Evolutionary conservation across 2,797 vertebrate species (phyloP), one percentile per base, ranked within the genome.

Genomic region (Nyctalus aviator): DNA sequence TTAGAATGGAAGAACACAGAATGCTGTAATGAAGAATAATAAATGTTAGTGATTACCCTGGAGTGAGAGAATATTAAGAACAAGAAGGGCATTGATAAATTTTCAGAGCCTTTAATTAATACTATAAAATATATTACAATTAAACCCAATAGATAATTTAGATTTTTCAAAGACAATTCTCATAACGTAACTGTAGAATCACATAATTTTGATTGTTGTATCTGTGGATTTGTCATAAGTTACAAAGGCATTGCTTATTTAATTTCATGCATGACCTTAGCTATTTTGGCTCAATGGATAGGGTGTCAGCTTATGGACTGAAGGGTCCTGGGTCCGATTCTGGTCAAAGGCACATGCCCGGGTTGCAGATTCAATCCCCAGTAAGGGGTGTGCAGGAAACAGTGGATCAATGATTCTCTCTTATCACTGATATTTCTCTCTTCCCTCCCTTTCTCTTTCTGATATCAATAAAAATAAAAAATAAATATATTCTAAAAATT

Each of bases 81-180:
- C 48, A 50, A n/a, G 11, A 59, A 81, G 25, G 8, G 37, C 17
- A 20, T 5, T 35, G 8, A 25, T 30, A 59, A 55, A n/a, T 55
- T 71, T 62, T 62, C 20, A 76, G 64, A 88, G 30, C 17, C 57
- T 82, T 87, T 89, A 57, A 62, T 77, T 66, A 84, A 41, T 72
- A 30, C 14, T 5, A 8, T 44, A 15, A 85, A 59, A 2, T 41
- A 0, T 62, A 25, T 14, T 78, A 68, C 27, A 88, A 69, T 90
- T 84, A 81, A 95, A 55, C 48, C 69, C 15, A 46, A 14, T 41
- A 55, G 66, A 59, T 0, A 50, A 79, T 62, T 82, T 79, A 15
- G 3, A 66, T 41, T 88, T 93, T 69, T 84, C 78, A 71, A 85
- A 88, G 25, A 78, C 37, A 44, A 69, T 85, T 88, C 55, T 75